Conservation (phyloP, 2,888 invertebrate genomes). For the Macropis europaea region DNA sequence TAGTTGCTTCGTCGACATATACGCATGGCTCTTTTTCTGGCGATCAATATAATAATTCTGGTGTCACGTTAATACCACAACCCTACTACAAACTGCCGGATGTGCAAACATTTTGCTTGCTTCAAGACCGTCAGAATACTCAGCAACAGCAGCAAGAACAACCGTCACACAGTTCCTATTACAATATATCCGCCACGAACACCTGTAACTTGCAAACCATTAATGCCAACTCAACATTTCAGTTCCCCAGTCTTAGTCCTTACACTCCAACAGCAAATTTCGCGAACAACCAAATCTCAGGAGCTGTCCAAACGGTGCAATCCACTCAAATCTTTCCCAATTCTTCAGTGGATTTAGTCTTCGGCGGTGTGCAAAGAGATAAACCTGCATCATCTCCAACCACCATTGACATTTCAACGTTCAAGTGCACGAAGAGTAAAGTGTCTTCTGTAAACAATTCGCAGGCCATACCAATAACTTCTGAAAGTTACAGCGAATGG, state of each 20-base stretch:
- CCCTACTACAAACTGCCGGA: conserved; percentile 71
- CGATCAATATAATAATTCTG: conserved; percentile 69
- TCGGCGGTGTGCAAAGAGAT: conserved; percentile 54
- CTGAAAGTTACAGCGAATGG: conserved; percentile 54
- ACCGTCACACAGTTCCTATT: conserved; percentile 61
- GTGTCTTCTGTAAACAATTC: background rate
- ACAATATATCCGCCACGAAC: conserved; percentile 65
- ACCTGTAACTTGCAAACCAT: conserved; percentile 65
- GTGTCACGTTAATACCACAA: conserved; percentile 65
- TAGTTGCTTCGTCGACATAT: conserved; percentile 68
- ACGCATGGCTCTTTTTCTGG: conserved; percentile 62
- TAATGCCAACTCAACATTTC: conserved; percentile 63
- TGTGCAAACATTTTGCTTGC: conserved; percentile 66
- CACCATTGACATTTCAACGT: conserved; percentile 26
- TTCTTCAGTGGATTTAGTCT: conserved; percentile 51
- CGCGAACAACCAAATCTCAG: conserved; percentile 56
- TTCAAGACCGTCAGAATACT: conserved; percentile 65
- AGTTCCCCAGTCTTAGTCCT: conserved; percentile 57
- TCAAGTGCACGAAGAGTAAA: conserved; percentile 29
- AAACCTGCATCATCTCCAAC: conserved; percentile 35
- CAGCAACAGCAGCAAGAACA: conserved; percentile 64
- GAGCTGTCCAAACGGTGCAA: conserved; percentile 47
- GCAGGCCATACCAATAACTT: conserved; percentile 7
- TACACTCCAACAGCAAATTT: conserved; percentile 55
- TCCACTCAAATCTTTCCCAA: conserved; percentile 62